These are phyloP conservation scores for Acanthurus leucopareius DNA, from an alignment of 2,797 vertebrate genomes.

Conservation along the genomic window DNA sequence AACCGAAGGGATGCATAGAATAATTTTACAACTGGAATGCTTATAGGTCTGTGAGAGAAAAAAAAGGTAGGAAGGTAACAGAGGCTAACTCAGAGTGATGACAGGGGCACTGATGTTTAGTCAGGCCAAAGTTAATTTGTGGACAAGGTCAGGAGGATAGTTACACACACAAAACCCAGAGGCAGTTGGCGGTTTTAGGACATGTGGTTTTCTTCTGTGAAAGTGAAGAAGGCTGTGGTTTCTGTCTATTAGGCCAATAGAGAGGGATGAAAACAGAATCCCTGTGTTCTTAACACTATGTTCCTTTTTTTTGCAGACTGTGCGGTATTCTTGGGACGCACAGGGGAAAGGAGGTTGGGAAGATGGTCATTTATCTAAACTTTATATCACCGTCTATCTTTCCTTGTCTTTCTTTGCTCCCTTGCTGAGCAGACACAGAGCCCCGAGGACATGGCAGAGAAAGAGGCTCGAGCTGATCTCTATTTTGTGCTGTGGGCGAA, in stretches of 20 bases:
- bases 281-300: conserved; percentile 39
- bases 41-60: conserved; percentile 25
- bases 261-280: conserved; percentile 35
- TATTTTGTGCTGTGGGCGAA: conserved; percentile 62
- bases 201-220: conserved; percentile 63
- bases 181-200: conserved; percentile 43
- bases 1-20: conserved; percentile 57
- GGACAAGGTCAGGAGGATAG: conserved; percentile 16
- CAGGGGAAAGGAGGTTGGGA: conserved; percentile 13
- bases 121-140: conserved; percentile 39
- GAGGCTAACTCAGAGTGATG: conserved; percentile 20
- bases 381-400: conserved; percentile 20
- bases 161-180: conserved; percentile 21
- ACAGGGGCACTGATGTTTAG: conserved; percentile 45
- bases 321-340: conserved; percentile 24
- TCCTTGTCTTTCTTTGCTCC: conserved; percentile 29
- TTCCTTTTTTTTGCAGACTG: conserved; percentile 37
- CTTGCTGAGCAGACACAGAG: conserved; percentile 41
- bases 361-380: conserved; percentile 27
- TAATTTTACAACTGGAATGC: conserved; percentile 40
- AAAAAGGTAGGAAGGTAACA: background rate
- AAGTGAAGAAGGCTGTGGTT: conserved; percentile 41
- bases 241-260: conserved; percentile 49
- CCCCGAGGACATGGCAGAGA: conserved; percentile 54
- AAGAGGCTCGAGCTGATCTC: conserved; percentile 60